A percentile compares a stretch with the other conserved stretches of the same genome.
Conservation (phyloP, 2,888 invertebrate species). For the Plebejus anna region DNA sequence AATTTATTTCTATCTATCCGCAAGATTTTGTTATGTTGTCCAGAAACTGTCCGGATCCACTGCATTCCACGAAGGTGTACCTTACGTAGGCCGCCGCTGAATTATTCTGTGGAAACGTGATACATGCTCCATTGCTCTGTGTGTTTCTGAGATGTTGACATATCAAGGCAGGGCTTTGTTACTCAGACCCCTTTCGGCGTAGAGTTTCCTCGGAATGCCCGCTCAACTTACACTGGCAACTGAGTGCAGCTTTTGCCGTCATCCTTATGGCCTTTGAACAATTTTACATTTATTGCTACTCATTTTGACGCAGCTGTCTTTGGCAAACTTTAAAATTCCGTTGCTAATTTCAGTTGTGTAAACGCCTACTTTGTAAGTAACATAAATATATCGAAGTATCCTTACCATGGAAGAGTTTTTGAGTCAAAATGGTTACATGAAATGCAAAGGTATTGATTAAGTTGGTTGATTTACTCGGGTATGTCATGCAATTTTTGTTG, state of each 20-base stretch:
- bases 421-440: neutral
- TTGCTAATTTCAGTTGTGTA: neutral
- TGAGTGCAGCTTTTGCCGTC: neutral
- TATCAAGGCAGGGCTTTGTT: neutral
- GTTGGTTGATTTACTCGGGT: too few relatives aligned
- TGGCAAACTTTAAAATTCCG: neutral
- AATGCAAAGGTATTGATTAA: too few relatives aligned
- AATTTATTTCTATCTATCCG: too few relatives aligned
- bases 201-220: neutral
- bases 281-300: neutral
- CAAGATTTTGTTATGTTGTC: neutral
- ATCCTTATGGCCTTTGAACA: neutral
- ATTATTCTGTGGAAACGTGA: conserved; percentile 6
- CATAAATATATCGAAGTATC: too few relatives aligned
- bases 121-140: neutral
- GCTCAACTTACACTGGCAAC: neutral
- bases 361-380: neutral
- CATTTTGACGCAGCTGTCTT: neutral
- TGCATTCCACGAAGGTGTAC: neutral
- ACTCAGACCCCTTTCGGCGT: neutral
- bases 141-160: conserved; percentile 4
- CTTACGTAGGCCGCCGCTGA: neutral
- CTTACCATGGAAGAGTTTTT: too few relatives aligned
- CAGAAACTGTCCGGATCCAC: neutral
- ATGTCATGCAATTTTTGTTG: too few relatives aligned